phyloP scores from a whole-genome alignment of 1,140 invertebrate genomes.

The Drepana arcuata region DNA sequence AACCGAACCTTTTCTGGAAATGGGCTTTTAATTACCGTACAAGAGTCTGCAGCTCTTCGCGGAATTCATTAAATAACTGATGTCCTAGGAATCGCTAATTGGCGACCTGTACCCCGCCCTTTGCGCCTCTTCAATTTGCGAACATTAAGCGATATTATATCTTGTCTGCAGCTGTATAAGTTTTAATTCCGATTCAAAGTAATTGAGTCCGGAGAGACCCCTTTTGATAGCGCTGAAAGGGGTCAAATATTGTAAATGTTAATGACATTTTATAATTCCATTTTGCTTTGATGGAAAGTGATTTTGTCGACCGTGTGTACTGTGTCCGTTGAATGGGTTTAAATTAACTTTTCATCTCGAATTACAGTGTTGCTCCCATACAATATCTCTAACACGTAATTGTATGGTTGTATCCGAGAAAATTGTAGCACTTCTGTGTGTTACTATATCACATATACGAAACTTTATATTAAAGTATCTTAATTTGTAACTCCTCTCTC shows the following conservation, averaged over 20 bases:
- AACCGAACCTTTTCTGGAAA: no score
- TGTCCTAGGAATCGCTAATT: conserved; percentile 12
- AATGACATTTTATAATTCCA: conserved; percentile 14
- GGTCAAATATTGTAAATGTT: conserved; percentile 17
- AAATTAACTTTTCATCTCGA: conserved; percentile 1
- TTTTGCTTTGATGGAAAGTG: conserved; percentile 16
- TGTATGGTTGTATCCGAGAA: background rate
- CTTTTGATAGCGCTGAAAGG: conserved; percentile 14
- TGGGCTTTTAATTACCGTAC: conserved; percentile 20
- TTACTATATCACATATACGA: no score
- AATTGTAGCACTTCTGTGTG: no score
- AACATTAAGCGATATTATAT: conserved; percentile 16
- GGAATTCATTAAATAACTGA: conserved; percentile 19
- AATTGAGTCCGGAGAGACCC: conserved; percentile 1
- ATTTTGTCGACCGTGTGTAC: no score
- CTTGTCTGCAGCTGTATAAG: conserved; percentile 10
- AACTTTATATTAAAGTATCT: no score
- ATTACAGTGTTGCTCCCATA: conserved; percentile 4
- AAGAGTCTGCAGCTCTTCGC: conserved; percentile 12
- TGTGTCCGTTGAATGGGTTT: no score
- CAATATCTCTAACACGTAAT: background rate
- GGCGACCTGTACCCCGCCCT: conserved; percentile 14
- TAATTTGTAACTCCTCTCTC: no score
- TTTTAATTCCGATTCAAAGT: conserved; percentile 13
- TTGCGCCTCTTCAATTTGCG: conserved; percentile 11